These are phyloP conservation scores for Eriosoma lanigerum DNA, from an alignment of 1,140 invertebrate species.

Conservation along the genomic window DNA sequence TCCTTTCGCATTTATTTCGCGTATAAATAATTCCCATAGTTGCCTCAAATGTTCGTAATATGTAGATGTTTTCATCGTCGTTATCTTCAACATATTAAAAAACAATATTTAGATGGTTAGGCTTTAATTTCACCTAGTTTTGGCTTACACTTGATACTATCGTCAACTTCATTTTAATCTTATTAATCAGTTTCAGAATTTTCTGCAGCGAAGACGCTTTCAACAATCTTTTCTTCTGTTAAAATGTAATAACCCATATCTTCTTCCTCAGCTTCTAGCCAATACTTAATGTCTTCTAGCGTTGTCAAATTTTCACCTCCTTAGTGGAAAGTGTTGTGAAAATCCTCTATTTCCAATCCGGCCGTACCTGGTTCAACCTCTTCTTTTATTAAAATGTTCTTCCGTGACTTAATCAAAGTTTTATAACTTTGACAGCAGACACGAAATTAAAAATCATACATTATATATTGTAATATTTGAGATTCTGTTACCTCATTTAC, in stretches of 20 bases:
- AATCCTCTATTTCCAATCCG: neutral
- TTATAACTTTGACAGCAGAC: conserved; percentile 6
- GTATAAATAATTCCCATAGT: no score
- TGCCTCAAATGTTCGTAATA: no score
- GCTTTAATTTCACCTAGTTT: no score
- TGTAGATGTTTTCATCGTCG: no score
- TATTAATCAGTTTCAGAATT: conserved; percentile 23
- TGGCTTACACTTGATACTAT: neutral
- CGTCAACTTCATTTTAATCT: neutral
- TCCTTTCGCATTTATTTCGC: no score
- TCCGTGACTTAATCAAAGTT: conserved; percentile 17
- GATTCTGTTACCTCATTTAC: no score
- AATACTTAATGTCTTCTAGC: neutral
- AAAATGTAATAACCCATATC: conserved; percentile 21
- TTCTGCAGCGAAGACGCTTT: neutral
- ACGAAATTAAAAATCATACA: conserved; percentile 5
- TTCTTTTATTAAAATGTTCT: conserved; percentile 18
- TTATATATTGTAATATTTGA: conserved; percentile 2
- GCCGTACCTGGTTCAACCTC: conserved; percentile 14
- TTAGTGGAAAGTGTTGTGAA: conserved; percentile 14
- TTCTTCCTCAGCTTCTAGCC: conserved; percentile 10
- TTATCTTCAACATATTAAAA: no score
- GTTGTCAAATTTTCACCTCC: conserved; percentile 5
- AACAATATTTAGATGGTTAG: no score
- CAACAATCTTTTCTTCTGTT: conserved; percentile 14